Conservation (phyloP, 2,113 vertebrate genomes). For the Hemibagrus wyckioides region DNA sequence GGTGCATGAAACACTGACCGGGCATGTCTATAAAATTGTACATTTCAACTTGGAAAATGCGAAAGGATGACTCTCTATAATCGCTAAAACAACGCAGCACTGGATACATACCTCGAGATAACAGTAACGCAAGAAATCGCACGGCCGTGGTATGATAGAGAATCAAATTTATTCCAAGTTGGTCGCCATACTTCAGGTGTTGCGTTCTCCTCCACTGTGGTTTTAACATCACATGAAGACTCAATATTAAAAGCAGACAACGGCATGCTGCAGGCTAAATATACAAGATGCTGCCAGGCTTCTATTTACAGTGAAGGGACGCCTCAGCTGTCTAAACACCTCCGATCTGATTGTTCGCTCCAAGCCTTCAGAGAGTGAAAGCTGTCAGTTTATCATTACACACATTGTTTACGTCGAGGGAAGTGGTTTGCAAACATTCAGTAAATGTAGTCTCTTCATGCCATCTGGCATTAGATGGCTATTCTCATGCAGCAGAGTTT, state of each 20-base stretch:
- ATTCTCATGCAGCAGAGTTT: conserved; percentile 48
- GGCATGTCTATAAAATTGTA: neutral
- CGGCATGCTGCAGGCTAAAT: conserved; percentile 55
- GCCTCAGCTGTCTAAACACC: neutral
- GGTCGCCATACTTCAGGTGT: conserved; percentile 58
- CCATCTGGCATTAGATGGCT: conserved; percentile 17
- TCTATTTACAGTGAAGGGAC: conserved; percentile 52
- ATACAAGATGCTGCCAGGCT: conserved; percentile 46
- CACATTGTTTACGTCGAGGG: neutral
- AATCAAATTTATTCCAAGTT: conserved; percentile 61
- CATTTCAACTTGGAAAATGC: conserved; percentile 48
- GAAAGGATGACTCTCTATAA: conserved; percentile 55
- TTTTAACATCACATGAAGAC: conserved; percentile 38
- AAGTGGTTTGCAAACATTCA: conserved; percentile 32
- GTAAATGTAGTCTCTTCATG: neutral
- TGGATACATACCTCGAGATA: conserved; percentile 47
- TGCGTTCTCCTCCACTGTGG: conserved; percentile 36
- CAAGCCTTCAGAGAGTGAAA: neutral
- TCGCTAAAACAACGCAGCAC: conserved; percentile 52
- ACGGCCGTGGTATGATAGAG: conserved; percentile 25
- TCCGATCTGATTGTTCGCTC: neutral
- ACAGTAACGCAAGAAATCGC: conserved; percentile 43
- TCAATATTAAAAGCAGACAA: conserved; percentile 51
- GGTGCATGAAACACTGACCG: conserved; percentile 20
- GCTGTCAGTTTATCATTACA: neutral